Conservation (phyloP, 2,797 vertebrate genomes). For the Antennarius maculatus region DNA sequence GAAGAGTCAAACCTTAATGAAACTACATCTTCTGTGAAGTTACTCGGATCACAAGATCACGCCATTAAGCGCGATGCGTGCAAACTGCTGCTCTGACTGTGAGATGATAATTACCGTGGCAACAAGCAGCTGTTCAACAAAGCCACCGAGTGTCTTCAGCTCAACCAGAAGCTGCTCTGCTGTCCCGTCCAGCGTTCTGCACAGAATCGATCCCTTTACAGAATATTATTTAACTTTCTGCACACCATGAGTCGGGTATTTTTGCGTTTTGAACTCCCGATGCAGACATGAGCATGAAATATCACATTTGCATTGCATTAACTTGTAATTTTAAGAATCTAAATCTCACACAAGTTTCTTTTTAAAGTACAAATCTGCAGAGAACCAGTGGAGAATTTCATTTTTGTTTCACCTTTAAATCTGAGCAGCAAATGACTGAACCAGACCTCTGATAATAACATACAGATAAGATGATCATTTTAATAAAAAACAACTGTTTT, state of each 20-base stretch:
- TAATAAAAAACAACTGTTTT: too few species aligned
- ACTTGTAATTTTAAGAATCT: neutral
- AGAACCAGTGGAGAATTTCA: neutral
- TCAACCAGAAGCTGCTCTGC: neutral
- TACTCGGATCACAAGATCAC: slow-evolving; percentile 6
- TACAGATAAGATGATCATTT: too few species aligned
- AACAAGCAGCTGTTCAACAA: too few species aligned
- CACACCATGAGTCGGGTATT: slow-evolving; percentile 11
- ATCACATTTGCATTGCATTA: slow-evolving; percentile 29
- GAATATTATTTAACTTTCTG: slow-evolving; percentile 1
- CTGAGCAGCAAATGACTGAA: too few species aligned
- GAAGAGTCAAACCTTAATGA: slow-evolving; percentile 19
- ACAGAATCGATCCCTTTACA: neutral
- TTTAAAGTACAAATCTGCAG: neutral
- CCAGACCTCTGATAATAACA: too few species aligned
- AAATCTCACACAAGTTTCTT: neutral
- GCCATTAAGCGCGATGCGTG: slow-evolving; percentile 1
- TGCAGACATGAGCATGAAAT: slow-evolving; percentile 29
- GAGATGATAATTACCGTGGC: too few species aligned
- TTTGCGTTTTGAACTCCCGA: neutral
- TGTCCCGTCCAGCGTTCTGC: neutral
- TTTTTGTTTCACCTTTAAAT: neutral
- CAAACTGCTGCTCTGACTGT: neutral
- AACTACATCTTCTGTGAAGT: slow-evolving; percentile 39
- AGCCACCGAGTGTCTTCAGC: neutral